Base-by-base conservation (phyloP, 2,797 vertebrate species). In the Lagodon rhomboides region DNA sequence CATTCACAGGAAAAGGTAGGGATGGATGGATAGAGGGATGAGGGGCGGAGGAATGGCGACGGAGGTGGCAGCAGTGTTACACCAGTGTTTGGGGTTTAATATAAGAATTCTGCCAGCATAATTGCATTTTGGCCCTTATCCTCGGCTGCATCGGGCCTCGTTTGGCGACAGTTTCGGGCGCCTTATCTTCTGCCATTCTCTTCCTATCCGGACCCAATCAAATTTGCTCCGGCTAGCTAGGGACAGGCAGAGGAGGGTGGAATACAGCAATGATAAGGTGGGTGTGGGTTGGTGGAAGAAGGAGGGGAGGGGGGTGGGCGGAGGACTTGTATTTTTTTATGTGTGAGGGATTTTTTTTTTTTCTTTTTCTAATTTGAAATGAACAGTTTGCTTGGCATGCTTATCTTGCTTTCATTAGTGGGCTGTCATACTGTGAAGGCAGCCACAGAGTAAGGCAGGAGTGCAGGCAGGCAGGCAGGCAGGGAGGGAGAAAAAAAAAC, bases 111-210 rank as follows among this genome's bases (percentile, higher is more conserved):
- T 92, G 90, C 90, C 84, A 75, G 88, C 75, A 92, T 95, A 95
- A 95, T 95, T 94, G 86, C 84, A 56, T 91, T 93, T 92, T 64
- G 43, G 78, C 80, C 88, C 92, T 96, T 95, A 96, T 96, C 95
- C 93, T 72, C 65, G 34, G 88, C 91, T 89, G 91, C 92, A 95
- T 96, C 94, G 81, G 93, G 85, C 88, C 88, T 93, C 85, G 84
- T 94, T 95, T 92, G 92, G 85, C 91, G 79, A 95, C 93, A 94
- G 93, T 94, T 95, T 92, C 88, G 73, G 87, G 89, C 20, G 81
- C 75, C 93, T 95, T 96, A 95, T 96, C 95, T 93, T 82, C 84
- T 90, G 87, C 89, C 92, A 92, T 94, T 95, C 94, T 93, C 87
- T 90, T 79, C 88, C 92, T 95, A 95, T 96, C 94, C 88, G 44